Evolutionary conservation across 2,888 invertebrate species (phyloP).

Genomic region (Furcula furcula): DNA sequence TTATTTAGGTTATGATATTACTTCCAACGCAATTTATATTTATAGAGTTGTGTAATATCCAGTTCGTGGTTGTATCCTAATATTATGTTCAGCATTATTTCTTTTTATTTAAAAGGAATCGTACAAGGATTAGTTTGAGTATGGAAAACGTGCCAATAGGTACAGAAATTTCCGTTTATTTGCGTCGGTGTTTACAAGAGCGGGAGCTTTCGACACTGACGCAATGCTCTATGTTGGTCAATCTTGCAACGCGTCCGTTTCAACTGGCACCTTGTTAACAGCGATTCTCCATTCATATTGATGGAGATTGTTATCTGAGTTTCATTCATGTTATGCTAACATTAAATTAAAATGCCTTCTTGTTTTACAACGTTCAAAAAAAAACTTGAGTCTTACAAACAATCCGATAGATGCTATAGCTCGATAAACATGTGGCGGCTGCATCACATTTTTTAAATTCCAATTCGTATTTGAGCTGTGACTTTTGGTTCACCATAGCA

Average conservation of each 20-base stretch:
- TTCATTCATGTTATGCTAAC: conserved; percentile 1
- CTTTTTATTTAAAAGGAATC: background rate
- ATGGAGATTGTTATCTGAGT: background rate
- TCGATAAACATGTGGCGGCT: no score
- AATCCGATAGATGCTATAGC: no score
- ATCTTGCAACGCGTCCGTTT: conserved; percentile 21
- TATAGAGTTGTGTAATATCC: conserved; percentile 43
- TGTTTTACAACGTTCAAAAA: no score
- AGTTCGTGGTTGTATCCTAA: conserved; percentile 36
- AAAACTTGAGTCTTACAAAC: no score
- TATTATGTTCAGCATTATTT: background rate
- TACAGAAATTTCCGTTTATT: conserved; percentile 64
- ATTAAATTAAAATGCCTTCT: background rate
- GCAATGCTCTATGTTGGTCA: conserved; percentile 53
- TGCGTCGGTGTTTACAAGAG: conserved; percentile 70
- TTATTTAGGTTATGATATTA: conserved; percentile 71
- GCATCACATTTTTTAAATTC: no score
- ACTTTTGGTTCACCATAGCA: no score
- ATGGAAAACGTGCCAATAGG: conserved; percentile 51
- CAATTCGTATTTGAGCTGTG: no score
- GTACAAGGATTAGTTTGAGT: conserved; percentile 8
- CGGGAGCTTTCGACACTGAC: conserved; percentile 59
- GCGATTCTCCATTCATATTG: conserved; percentile 3
- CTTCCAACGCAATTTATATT: conserved; percentile 62
- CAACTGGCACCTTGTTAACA: conserved; percentile 4